Evolutionary conservation across 2,113 vertebrate species (phyloP).

Genomic region (Eidolon helvum): DNA sequence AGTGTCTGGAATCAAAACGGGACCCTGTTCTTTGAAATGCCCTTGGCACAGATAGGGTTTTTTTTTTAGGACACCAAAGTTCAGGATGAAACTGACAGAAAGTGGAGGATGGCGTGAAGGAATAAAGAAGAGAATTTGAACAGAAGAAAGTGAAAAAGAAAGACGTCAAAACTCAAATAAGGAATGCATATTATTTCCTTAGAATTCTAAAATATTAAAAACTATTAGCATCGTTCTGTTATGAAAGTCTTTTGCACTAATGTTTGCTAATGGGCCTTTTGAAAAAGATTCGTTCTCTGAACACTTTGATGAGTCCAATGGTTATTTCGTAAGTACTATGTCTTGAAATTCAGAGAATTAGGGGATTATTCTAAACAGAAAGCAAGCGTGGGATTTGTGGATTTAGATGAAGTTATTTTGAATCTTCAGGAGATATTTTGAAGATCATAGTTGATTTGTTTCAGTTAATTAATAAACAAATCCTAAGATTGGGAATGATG

Average conservation of each 20-base stretch:
- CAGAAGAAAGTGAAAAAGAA: background rate
- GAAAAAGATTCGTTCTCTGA: background rate
- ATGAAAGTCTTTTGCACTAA: background rate
- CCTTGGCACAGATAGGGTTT: background rate
- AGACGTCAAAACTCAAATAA: background rate
- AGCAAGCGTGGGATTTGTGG: background rate
- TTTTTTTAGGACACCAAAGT: background rate
- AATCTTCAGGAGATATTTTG: background rate
- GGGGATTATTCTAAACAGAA: background rate
- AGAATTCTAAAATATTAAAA: background rate
- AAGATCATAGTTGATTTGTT: background rate
- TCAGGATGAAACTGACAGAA: background rate
- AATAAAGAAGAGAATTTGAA: background rate
- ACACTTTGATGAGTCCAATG: background rate
- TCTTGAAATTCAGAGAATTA: background rate
- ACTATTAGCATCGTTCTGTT: background rate
- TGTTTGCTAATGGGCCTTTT: background rate
- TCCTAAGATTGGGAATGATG: background rate
- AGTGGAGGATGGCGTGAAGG: background rate
- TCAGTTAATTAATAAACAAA: background rate
- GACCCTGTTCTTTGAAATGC: background rate
- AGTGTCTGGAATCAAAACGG: background rate
- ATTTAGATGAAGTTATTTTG: background rate
- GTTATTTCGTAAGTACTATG: background rate
- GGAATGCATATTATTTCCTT: background rate